Evolutionary conservation across 1,140 invertebrate genomes (phyloP), one percentile per base, ranked within the genome.

Genomic region (Lerema accius): DNA sequence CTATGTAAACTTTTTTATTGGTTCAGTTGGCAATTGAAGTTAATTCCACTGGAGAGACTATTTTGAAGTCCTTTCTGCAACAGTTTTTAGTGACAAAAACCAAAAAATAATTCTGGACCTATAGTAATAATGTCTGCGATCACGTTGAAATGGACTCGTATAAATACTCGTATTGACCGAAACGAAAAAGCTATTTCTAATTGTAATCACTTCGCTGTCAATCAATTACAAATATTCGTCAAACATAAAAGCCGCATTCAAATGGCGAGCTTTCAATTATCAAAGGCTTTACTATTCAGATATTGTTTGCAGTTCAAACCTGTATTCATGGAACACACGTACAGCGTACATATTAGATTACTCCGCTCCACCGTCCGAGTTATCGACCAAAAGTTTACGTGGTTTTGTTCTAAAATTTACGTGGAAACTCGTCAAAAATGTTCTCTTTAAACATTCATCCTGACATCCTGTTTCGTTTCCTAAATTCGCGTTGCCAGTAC

Each of bases 261-360:
- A 56, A 55, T 55, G 37, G 42, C 39, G 19, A 40, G 7, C 19
- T n/a, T 56, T 15, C 14, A 16, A 45, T 45, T 40, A 56, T 43
- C 6, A 56, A 43, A 28, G 51, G 39, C 13, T 56, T 56, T 56
- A 10, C 19, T 37, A 55, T 53, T 40, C 49, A n/a, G 9, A 42
- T 19, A 28, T 55, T 23, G 13, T 42, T 42, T 28, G 23, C 39
- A 28, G 19, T 55, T 55, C 9, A 42, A 23, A 14, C 13, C 14
- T 32, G 28, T 15, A 1, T 28, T 43, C 13, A n/a, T n/a, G n/a
- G n/a, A n/a, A n/a, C n/a, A n/a, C n/a, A 43, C 15, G 17, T 45
- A 16, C 9, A 16, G 42, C 32, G 14, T 50, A 10, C 14, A 37
- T 17, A 15, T 35, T 35, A 35, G 28, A 35, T 35, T 50, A 35